Base-by-base conservation (phyloP, 2,888 invertebrate genomes). In the Calephelis perditalis region DNA sequence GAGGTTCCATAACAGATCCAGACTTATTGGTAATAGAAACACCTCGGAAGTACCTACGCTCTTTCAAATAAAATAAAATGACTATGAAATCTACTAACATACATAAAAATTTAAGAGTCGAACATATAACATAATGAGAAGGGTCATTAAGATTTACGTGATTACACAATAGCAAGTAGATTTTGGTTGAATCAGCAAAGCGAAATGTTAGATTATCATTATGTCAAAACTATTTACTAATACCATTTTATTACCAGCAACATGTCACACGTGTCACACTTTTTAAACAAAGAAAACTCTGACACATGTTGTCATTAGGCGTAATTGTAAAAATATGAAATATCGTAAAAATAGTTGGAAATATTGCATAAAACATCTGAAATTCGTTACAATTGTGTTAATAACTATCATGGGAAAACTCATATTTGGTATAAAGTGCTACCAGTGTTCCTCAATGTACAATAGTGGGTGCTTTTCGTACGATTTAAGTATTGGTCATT, bases 401-500 rank as follows among this genome's bases (percentile, higher is more conserved):
- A 61, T 74, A 26, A 54, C 73, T 45, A 58, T 70, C 49, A 71
- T 71, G 67, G 73, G 67, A 52, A 71, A 66, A 58, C 59, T 64
- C 61, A 71, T 72, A 11, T 46, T 59, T 7, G 65, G 77, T 35
- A 61, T 88, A 54, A 81, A 82, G 73, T 89, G 89, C 68, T 89
- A 83, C 70, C 88, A 87, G 68, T 89, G 89, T 61, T 73, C 79
- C 0, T 75, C 86, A 2, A 58, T 69, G 43, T 54, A 62, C 1
- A 62, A 78, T 61, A 68, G 67, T 11, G 81, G 76, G 4, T 89
- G 89, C 67, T 79, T 73, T 62, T 68, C 72, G 5, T 73, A 80
- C 63, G 79, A 81, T 47, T 67, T 88, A 58, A 74, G 79, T 49
- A 68, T 44, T 2, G 65, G 60, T 3, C 70, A 79, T 67, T 72